These are phyloP conservation scores for Norana najaformis DNA, from an alignment of 2,888 invertebrate genomes.

Conservation along the genomic window DNA sequence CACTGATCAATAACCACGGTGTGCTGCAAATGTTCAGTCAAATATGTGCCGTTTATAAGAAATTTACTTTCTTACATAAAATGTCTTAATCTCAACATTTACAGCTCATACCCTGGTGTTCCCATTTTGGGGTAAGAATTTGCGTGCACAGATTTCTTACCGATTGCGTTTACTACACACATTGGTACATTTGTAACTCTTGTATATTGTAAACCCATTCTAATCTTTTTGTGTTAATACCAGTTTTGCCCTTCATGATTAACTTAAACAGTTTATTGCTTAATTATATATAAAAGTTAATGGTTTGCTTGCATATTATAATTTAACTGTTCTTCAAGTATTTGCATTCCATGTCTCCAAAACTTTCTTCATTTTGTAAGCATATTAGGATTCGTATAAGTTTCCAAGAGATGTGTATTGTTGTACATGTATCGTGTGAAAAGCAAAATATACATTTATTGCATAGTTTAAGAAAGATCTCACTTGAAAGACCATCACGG, in stretches of 20 bases:
- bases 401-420: neutral
- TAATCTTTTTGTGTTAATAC: neutral
- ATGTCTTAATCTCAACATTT: neutral
- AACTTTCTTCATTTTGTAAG: neutral
- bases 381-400: slow-evolving; percentile 1
- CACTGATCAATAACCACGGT: neutral
- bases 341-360: neutral
- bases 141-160: neutral
- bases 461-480: no score
- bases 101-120: no score
- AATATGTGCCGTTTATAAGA: no score
- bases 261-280: neutral
- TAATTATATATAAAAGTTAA: neutral
- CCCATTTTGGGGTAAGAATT: neutral
- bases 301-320: neutral
- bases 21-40: neutral
- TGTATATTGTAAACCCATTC: neutral
- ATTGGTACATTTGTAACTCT: neutral
- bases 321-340: neutral
- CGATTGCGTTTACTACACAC: neutral
- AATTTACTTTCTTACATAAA: no score
- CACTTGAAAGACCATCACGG: no score
- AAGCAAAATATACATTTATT: no score
- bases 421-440: no score
- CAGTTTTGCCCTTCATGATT: neutral